Evolutionary conservation across 2,888 invertebrate species (phyloP), one percentile per base, ranked within the genome.

Genomic region (Xanthostigma xanthostigma): DNA sequence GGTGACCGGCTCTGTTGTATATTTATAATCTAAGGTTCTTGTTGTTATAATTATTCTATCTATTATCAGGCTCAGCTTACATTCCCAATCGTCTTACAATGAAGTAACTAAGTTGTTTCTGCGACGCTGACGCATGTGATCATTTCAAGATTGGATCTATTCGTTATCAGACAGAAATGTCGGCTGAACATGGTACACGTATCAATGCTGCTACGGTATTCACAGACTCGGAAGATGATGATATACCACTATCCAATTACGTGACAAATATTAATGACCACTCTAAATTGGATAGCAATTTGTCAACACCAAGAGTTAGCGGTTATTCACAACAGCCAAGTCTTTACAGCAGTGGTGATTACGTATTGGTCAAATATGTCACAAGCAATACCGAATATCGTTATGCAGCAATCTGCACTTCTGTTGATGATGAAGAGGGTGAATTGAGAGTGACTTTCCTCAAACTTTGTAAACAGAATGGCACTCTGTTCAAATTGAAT

Each of bases 101-200:
- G 54, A 57, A 58, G 49, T 51, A 52, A 49, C 53, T 57, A 40
- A 57, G 55, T 52, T 57, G 55, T 50, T 57, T 56, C 38, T 57
- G 55, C 17, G 48, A 53, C 36, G 2, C 41, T 36, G 52, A 51
- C 39, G 50, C 39, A 46, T 53, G 53, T 49, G 12, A 53, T 51
- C 52, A 43, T 51, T 53, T 27, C 45, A 41, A 44, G 44, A n/a
- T 50, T 46, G 49, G 45, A 41, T 45, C 41, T 38, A 44, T 49
- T 40, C 36, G 42, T 12, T 49, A 51, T 49, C 46, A 40, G 50
- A 56, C 52, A 38, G 52, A 49, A 8, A 42, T 41, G 39, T n/a
- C n/a, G n/a, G n/a, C n/a, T n/a, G n/a, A n/a, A n/a, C n/a, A n/a
- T n/a, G n/a, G n/a, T n/a, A n/a, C n/a, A n/a, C n/a, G n/a, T n/a